A percentile compares a stretch with the other conserved stretches of the same genome.
Conservation (phyloP, 1,140 invertebrate species). For the Saccostrea glomerata region DNA sequence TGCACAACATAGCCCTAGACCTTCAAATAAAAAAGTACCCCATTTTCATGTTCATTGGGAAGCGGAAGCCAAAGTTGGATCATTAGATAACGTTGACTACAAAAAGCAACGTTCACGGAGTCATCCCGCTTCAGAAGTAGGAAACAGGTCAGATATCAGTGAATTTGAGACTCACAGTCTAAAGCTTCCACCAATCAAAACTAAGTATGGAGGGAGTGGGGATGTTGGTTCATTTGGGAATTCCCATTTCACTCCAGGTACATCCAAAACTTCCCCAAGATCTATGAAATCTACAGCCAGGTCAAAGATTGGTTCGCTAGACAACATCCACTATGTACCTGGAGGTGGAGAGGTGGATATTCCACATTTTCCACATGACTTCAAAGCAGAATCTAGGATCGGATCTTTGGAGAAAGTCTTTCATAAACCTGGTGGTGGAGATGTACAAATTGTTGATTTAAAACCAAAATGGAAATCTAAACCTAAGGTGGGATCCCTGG, state of each 20-base stretch:
- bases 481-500: constrained; percentile 82
- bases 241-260: constrained; percentile 67
- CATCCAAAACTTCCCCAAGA: constrained; percentile 68
- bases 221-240: constrained; percentile 72
- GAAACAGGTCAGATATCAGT: constrained; percentile 54
- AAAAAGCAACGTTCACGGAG: constrained; percentile 72
- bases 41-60: constrained; percentile 81
- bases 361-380: constrained; percentile 48
- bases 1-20: constrained; percentile 49
- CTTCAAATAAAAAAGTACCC: constrained; percentile 52
- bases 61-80: constrained; percentile 69
- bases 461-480: constrained; percentile 91
- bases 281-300: constrained; percentile 82
- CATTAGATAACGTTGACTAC: constrained; percentile 82
- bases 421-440: constrained; percentile 71
- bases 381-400: constrained; percentile 64
- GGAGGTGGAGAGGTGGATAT: constrained; percentile 70
- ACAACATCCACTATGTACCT: constrained; percentile 77
- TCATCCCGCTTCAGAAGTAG: constrained; percentile 67
- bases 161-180: constrained; percentile 78
- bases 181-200: constrained; percentile 54
- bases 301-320: constrained; percentile 85
- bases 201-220: constrained; percentile 59
- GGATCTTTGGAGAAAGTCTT: constrained; percentile 71
- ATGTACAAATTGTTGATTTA: constrained; percentile 64